Percentiles rank a stretch among this genome's conserved stretches.
Evolutionary conservation across 2,113 vertebrate species (phyloP).

Genomic region (Anas platyrhynchos): DNA sequence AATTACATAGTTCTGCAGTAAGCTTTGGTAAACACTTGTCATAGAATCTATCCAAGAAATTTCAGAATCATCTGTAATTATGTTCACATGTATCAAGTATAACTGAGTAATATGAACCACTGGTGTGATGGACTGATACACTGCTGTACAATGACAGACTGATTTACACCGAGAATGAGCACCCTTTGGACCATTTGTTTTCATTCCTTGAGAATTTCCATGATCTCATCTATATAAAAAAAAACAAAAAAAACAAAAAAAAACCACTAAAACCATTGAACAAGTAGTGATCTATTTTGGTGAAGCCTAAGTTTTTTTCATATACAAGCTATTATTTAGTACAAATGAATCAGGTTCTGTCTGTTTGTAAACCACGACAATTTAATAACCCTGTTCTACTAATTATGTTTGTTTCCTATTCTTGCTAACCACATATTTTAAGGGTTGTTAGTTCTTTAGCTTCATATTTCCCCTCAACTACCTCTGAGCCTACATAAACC

Average conservation of each 20-base stretch:
- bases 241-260: not conserved
- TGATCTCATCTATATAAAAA: not conserved
- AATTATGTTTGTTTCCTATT: not conserved
- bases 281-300: not conserved
- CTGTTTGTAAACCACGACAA: not conserved
- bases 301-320: not conserved
- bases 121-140: not conserved
- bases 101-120: not conserved
- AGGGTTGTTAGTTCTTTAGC: not conserved
- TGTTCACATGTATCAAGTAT: not conserved
- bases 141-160: not conserved
- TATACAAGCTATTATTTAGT: not conserved
- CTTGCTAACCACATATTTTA: not conserved
- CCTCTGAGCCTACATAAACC: not conserved
- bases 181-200: not conserved
- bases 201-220: not conserved
- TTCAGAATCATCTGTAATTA: not conserved
- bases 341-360: not conserved
- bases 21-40: not conserved
- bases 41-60: not conserved
- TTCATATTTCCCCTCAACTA: not conserved
- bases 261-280: not conserved
- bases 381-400: not conserved
- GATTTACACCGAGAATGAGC: not conserved
- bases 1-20: not conserved